phyloP scores from a whole-genome alignment of 2,797 vertebrate species.

The Halcyon smyrnensis region DNA sequence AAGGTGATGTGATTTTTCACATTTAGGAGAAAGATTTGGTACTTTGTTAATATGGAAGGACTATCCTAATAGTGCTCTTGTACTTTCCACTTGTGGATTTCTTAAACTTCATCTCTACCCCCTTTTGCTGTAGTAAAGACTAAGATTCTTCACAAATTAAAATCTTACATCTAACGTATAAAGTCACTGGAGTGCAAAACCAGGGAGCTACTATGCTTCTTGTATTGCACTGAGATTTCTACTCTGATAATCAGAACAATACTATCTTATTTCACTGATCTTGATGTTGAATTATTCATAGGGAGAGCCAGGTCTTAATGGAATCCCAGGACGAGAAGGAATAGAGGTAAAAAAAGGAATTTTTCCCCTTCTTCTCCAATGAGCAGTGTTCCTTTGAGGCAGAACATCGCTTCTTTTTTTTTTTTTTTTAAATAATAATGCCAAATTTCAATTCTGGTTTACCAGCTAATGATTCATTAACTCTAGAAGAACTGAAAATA shows the following conservation, averaged over 20 bases:
- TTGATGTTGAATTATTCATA: constrained; percentile 54
- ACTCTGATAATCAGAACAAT: neutral
- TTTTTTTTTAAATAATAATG: neutral
- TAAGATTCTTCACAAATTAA: neutral
- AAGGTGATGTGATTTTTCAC: constrained; percentile 82
- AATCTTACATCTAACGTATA: neutral
- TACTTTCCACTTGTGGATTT: neutral
- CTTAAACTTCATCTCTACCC: neutral
- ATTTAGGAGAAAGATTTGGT: neutral
- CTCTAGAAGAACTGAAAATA: neutral
- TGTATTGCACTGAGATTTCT: neutral
- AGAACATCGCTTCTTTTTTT: neutral
- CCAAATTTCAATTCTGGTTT: neutral
- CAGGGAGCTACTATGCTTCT: neutral
- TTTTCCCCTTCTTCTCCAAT: neutral
- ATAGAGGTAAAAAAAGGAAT: constrained; percentile 77
- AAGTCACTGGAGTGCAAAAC: neutral
- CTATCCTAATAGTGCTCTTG: neutral
- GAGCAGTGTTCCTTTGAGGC: neutral
- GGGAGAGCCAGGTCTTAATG: constrained; percentile 89
- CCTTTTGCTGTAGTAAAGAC: neutral
- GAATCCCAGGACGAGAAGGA: constrained; percentile 87
- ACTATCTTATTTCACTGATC: neutral
- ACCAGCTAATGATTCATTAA: neutral
- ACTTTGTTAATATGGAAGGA: neutral